Base-by-base conservation (phyloP, 2,888 invertebrate genomes). In the Oscheius sp. region DNA sequence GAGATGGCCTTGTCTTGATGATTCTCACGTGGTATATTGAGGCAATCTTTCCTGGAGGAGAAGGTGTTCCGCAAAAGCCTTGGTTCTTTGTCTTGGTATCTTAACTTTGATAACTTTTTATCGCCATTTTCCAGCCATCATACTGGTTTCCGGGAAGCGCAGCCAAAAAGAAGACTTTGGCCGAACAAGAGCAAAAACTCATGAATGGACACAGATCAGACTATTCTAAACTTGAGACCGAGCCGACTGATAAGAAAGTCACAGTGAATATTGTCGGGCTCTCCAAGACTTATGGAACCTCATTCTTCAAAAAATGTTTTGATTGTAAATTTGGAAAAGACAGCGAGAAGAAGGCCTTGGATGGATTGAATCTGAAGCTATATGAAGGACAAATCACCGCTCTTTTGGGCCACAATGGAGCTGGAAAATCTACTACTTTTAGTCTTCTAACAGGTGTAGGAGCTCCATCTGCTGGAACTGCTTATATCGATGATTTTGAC, bases 341-440 rank as follows among this genome's bases (percentile, higher is more conserved):
- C 23, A 17, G 53, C 2, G 65, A 53, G 15, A 78, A 78, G 72
- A 46, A 67, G 50, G 93, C 92, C 20, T 91, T 95, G 0, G 89
- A 91, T 79, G 90, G 91, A 71, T 89, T 94, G 33, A 90, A 90
- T 10, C 23, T 75, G 85, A 91, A 92, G 74, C 92, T 94, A 84
- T 92, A 92, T 83, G 90, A 91, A 82, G 92, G 92, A 0, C 92
- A 93, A 88, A 93, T 82, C 53, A 83, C 83, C 3, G 83, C 81
- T 0, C 76, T 83, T 2, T 89, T 95, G 20, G 95, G 95, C 0
- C 93, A 93, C 87, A 93, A 93, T 86, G 93, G 93, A 8, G 93
- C 93, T 55, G 93, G 95, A 34, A 93, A 93, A 89, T 94, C 94
- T 0, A 95, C 95, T 0, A 93, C 94, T 0, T 94, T 95, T 90